A percentile compares a stretch with the other conserved stretches of the same genome.
phyloP scores from a whole-genome alignment of 1,140 invertebrate genomes.

The Colletes gigas region DNA sequence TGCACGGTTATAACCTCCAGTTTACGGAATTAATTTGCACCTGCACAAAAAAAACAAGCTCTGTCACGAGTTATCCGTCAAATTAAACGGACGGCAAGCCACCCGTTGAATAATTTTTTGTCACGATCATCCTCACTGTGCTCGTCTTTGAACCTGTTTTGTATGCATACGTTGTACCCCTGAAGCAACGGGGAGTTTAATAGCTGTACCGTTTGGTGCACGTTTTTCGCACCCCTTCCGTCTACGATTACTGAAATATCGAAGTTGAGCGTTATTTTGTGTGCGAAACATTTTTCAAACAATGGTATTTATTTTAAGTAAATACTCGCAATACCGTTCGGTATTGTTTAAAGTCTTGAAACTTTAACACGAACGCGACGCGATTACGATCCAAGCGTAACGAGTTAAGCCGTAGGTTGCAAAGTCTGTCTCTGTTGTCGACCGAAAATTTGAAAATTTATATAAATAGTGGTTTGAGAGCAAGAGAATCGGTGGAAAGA shows the following conservation, averaged over 20 bases:
- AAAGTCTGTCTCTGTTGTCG: background rate
- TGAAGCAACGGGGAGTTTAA: conserved; percentile 1
- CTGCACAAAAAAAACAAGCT: background rate
- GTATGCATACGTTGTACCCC: conserved; percentile 26
- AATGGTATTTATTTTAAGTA: background rate
- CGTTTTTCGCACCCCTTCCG: background rate
- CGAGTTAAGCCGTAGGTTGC: background rate
- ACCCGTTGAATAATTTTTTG: conserved; percentile 30
- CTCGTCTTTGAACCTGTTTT: conserved; percentile 12
- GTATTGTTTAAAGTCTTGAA: no score
- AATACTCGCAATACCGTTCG: no score
- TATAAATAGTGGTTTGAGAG: conserved; percentile 69
- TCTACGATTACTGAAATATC: background rate
- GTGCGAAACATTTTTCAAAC: background rate
- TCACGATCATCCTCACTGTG: conserved; percentile 20
- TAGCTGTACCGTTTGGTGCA: background rate
- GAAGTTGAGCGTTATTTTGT: background rate
- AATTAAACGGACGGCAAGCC: conserved; percentile 9
- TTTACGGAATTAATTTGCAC: conserved; percentile 39
- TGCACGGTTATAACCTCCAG: conserved; percentile 40
- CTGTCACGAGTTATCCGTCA: conserved; percentile 27
- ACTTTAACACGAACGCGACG: background rate
- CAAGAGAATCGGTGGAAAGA: conserved; percentile 65
- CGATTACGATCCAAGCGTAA: background rate
- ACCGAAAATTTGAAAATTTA: conserved; percentile 53